Conservation (phyloP, 92 coral and sea anemone species). For the Parazoanthus darwini region DNA sequence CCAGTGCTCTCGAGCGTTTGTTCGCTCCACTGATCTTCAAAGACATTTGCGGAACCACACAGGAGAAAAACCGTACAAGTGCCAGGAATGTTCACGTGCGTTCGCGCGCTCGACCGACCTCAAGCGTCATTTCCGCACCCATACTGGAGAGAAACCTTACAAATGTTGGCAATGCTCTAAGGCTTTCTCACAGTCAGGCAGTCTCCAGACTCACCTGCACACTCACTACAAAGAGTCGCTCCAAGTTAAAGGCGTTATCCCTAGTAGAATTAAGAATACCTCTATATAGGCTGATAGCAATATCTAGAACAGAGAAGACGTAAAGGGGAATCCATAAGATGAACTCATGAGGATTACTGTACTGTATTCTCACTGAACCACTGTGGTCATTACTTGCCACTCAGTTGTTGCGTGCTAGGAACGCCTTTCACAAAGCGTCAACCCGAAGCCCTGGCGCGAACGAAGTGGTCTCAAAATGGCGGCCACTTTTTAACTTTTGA, state of each 20-base stretch:
- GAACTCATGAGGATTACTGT: too few relatives aligned
- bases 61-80: constrained; percentile 97
- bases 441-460: too few relatives aligned
- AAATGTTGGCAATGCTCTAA: constrained; percentile 99
- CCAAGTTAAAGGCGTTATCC: constrained; percentile 86
- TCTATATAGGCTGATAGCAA: not conserved
- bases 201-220: constrained; percentile 92
- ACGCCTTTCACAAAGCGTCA: too few relatives aligned
- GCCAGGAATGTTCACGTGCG: constrained; percentile 94
- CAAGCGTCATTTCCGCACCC: constrained; percentile 97
- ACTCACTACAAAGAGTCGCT: constrained; percentile 93
- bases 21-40: constrained; percentile 99
- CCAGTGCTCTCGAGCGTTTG: constrained; percentile 99
- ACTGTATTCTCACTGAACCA: not conserved
- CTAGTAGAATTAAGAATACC: constrained; percentile 30
- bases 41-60: constrained; percentile 97
- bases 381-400: not conserved
- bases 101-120: constrained; percentile 99
- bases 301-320: not conserved
- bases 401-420: too few relatives aligned
- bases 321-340: not conserved
- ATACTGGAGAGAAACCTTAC: constrained; percentile 97
- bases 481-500: too few relatives aligned
- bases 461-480: too few relatives aligned
- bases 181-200: constrained; percentile 98